A percentile compares a stretch with the other conserved stretches of the same genome.
These are phyloP conservation scores for Trematomus loennbergii DNA, from an alignment of 2,113 vertebrate species.

Conservation along the genomic window DNA sequence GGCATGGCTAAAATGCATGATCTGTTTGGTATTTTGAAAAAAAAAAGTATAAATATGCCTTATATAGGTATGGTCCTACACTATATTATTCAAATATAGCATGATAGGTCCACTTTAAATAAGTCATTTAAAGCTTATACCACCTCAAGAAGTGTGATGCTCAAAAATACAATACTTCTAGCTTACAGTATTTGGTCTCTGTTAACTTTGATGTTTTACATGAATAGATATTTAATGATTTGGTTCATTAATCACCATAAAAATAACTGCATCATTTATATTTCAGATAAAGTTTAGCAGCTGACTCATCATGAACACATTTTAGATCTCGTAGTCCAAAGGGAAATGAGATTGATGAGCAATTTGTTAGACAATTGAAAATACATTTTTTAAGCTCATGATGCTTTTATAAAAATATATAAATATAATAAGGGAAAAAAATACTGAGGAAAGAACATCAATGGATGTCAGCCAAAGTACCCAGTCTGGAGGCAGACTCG, in stretches of 20 bases:
- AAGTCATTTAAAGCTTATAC: not conserved
- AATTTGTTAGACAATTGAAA: constrained; percentile 19
- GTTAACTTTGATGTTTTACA: not conserved
- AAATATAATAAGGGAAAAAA: constrained; percentile 19
- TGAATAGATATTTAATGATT: not conserved
- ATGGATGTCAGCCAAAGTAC: constrained; percentile 76
- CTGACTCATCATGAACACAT: not conserved
- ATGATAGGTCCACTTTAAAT: too few relatives aligned
- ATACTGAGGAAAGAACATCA: constrained; percentile 65
- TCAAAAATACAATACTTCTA: not conserved
- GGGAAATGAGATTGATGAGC: not conserved
- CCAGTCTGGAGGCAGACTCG: constrained; percentile 71
- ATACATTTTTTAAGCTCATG: constrained; percentile 21
- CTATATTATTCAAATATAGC: too few relatives aligned
- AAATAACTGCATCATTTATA: not conserved
- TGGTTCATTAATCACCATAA: not conserved
- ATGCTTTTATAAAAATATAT: constrained; percentile 28
- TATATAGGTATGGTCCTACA: too few relatives aligned
- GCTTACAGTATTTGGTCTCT: not conserved
- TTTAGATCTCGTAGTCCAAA: not conserved
- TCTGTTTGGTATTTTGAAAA: too few relatives aligned
- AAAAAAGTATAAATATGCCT: too few relatives aligned
- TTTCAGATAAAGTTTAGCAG: not conserved
- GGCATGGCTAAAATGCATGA: too few relatives aligned
- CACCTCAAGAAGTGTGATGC: not conserved